phyloP scores from a whole-genome alignment of 35 echinoderm and acorn worm genomes.

The Apostichopus californicus region DNA sequence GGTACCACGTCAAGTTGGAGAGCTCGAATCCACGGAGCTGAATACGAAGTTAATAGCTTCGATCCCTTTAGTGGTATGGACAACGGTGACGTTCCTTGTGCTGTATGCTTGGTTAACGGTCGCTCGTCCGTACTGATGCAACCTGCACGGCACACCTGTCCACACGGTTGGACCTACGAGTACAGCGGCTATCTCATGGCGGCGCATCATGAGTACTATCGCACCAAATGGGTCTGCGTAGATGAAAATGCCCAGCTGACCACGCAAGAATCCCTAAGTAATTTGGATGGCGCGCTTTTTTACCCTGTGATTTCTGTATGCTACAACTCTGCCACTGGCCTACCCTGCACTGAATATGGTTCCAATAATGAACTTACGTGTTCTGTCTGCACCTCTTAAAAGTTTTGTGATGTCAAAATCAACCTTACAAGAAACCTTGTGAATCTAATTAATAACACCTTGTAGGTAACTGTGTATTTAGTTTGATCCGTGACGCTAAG shows the following conservation, averaged over 20 bases:
- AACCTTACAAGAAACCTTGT: no score
- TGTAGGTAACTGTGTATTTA: no score
- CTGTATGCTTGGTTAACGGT: conserved; percentile 31
- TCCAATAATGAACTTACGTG: conserved; percentile 13
- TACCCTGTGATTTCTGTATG: conserved; percentile 3
- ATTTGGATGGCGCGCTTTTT: conserved; percentile 29
- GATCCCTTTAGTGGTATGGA: neutral
- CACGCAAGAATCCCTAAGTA: neutral
- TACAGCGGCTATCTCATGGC: conserved; percentile 68
- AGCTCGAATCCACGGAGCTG: conserved; percentile 45
- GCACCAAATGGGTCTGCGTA: conserved; percentile 53
- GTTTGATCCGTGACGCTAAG: no score
- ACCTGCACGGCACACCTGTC: conserved; percentile 55
- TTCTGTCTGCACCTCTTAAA: conserved; percentile 4
- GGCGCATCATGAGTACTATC: neutral
- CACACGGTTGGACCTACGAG: conserved; percentile 58
- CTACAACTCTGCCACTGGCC: neutral
- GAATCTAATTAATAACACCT: no score
- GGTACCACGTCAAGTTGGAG: neutral
- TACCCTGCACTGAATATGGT: neutral
- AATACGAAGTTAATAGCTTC: conserved; percentile 55
- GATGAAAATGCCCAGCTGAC: conserved; percentile 42
- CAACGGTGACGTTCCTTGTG: conserved; percentile 50
- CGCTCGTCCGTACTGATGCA: conserved; percentile 43
- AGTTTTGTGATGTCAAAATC: no score